Percentiles rank a stretch among this genome's conserved stretches.
Evolutionary conservation across 1,140 invertebrate genomes (phyloP).

Genomic region (Drosophila pallidifrons): DNA sequence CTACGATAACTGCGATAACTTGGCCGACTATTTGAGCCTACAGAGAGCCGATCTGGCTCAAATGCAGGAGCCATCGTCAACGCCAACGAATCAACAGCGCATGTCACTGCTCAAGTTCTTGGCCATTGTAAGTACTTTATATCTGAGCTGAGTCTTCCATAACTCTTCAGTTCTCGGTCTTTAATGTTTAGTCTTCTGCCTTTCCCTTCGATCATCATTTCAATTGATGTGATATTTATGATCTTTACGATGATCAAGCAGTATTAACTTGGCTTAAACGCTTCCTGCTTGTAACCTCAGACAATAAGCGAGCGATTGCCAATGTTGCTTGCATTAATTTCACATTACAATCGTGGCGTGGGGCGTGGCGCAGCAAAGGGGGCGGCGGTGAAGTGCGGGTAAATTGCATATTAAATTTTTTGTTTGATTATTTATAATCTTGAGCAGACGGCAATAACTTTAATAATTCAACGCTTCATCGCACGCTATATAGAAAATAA

Average conservation of each 20-base stretch:
- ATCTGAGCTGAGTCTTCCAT: neutral
- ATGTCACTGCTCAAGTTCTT: constrained; percentile 88
- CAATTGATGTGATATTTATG: constrained; percentile 17
- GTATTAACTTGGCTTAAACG: constrained; percentile 41
- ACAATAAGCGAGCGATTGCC: constrained; percentile 65
- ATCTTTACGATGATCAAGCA: constrained; percentile 34
- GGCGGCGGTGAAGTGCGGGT: neutral
- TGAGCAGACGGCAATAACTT: constrained; percentile 32
- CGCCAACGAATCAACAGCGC: constrained; percentile 63
- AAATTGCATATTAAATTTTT: constrained; percentile 58
- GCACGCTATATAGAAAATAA: constrained; percentile 18
- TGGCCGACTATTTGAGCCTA: constrained; percentile 76
- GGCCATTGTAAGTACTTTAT: constrained; percentile 87
- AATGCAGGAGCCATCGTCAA: constrained; percentile 46
- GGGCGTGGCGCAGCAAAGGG: neutral
- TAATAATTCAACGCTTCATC: constrained; percentile 6
- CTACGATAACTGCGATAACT: constrained; percentile 74
- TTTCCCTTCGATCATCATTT: constrained; percentile 1
- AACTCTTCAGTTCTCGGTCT: constrained; percentile 3
- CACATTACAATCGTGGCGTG: constrained; percentile 44
- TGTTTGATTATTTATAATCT: constrained; percentile 72
- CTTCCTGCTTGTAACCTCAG: constrained; percentile 71
- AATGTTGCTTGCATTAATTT: constrained; percentile 72
- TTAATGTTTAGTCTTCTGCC: neutral
- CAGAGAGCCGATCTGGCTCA: constrained; percentile 67